A percentile compares a stretch with the other conserved stretches of the same genome.
Conservation (phyloP, 1,140 invertebrate species). For the Cyclargus thomasi region DNA sequence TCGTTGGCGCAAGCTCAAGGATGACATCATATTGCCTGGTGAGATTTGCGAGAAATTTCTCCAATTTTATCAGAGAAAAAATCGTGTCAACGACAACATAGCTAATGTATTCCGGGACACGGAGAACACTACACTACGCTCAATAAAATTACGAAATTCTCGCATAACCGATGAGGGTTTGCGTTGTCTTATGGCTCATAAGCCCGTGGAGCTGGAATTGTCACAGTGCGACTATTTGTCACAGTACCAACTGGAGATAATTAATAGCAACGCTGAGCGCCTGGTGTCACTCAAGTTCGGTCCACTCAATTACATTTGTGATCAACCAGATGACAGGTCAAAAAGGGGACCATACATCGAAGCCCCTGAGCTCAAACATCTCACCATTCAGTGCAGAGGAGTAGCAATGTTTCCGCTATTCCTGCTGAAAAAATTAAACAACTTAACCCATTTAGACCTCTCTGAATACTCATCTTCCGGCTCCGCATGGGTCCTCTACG, state of each 20-base stretch:
- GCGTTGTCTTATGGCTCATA: conserved; percentile 80
- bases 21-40: conserved; percentile 56
- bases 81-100: conserved; percentile 79
- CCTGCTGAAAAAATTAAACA: conserved; percentile 76
- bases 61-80: conserved; percentile 76
- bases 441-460: conserved; percentile 86
- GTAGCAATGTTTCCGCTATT: conserved; percentile 73
- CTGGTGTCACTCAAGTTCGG: conserved; percentile 65
- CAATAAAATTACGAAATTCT: conserved; percentile 82
- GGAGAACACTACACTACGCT: conserved; percentile 79
- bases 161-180: conserved; percentile 83
- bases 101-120: conserved; percentile 83
- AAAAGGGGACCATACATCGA: conserved; percentile 75
- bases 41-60: conserved; percentile 76
- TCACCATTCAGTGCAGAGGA: conserved; percentile 78
- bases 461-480: conserved; percentile 81
- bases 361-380: conserved; percentile 79
- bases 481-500: conserved; percentile 75
- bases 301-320: conserved; percentile 39
- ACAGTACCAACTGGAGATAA: conserved; percentile 74
- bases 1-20: conserved; percentile 46
- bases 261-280: conserved; percentile 76
- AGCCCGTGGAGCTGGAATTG: conserved; percentile 83
- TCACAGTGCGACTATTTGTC: conserved; percentile 82
- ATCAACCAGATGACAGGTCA: conserved; percentile 39